Evolutionary conservation across 35 echinoderm and acorn worm genomes (phyloP), one percentile per base, ranked within the genome.

Genomic region (Patiria miniata): DNA sequence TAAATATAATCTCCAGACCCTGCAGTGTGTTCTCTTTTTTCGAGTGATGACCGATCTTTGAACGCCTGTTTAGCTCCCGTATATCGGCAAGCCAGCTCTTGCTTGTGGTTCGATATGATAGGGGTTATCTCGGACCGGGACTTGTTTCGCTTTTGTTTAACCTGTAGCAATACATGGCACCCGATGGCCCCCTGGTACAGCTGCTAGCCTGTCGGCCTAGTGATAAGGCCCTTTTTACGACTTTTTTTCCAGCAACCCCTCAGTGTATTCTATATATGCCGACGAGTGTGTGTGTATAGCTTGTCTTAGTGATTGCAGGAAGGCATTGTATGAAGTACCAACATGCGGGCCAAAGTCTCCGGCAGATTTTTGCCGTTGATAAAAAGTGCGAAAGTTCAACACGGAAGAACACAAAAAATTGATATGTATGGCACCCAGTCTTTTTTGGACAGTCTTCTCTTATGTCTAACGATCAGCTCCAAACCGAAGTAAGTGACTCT

Each of bases 221-320:
- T 32, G 65, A 73, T 73, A 73, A 73, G 65, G 22, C 14, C 34
- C 29, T 73, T 73, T 73, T 28, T 69, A 12, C 17, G 22, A n/a
- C n/a, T n/a, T 3, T 69, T 28, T 69, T 69, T 3, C 1, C 34
- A 36, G 34, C 26, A 22, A 18, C 65, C 65, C 15, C 42, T 47
- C 12, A 47, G 65, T 73, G 65, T 34, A 73, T 73, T 73, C 26
- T 30, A 73, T n/a, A n/a, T n/a, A n/a, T 47, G 42, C 42, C 42
- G 42, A 73, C 34, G 65, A 32, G 65, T 32, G 23, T 73, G 65
- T 73, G 65, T 73, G 29, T 73, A 73, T 73, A 73, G 65, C 65
- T 73, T 73, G 65, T 73, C 65, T 73, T 73, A 73, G 26, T 73
- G 65, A 73, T 73, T 73, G 65, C 8, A 26, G 34, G 65, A 47